Percentiles rank a stretch among this genome's conserved stretches.
Conservation (phyloP, 2,888 invertebrate genomes). For the Sesia apiformis region DNA sequence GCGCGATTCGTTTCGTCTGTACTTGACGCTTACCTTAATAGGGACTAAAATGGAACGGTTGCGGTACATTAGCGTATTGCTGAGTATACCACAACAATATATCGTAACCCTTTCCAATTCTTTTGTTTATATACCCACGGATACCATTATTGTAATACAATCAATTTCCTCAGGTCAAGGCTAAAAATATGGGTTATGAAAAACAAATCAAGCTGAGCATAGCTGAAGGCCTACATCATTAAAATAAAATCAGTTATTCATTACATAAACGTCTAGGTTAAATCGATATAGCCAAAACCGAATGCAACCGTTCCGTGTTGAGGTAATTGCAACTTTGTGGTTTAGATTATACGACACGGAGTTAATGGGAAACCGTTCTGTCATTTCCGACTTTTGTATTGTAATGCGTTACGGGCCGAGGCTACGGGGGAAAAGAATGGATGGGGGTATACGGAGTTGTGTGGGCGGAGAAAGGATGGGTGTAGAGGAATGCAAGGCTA, state of each 20-base stretch:
- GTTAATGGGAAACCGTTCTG: conserved; percentile 37
- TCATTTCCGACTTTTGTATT: conserved; percentile 62
- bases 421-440: conserved; percentile 40
- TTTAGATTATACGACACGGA: conserved; percentile 30
- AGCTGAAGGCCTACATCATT: conserved; percentile 25
- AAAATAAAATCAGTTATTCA: conserved; percentile 48
- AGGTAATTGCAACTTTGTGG: conserved; percentile 15
- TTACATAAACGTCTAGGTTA: conserved; percentile 17
- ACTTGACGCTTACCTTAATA: too few relatives aligned
- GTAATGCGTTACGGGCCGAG: conserved; percentile 48
- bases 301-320: conserved; percentile 31
- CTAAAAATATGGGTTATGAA: conserved; percentile 43
- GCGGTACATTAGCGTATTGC: too few relatives aligned
- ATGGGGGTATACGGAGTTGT: conserved; percentile 19
- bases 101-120: neutral
- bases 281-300: conserved; percentile 40
- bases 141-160: neutral
- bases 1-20: too few relatives aligned
- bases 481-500: conserved; percentile 58
- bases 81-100: too few relatives aligned
- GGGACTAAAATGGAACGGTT: too few relatives aligned
- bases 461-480: conserved; percentile 27
- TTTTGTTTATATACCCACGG: neutral
- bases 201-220: conserved; percentile 19
- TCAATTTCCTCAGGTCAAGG: conserved; percentile 34